Evolutionary conservation across 2,113 vertebrate genomes (phyloP), one percentile per base, ranked within the genome.

Genomic region (Chauna torquata): DNA sequence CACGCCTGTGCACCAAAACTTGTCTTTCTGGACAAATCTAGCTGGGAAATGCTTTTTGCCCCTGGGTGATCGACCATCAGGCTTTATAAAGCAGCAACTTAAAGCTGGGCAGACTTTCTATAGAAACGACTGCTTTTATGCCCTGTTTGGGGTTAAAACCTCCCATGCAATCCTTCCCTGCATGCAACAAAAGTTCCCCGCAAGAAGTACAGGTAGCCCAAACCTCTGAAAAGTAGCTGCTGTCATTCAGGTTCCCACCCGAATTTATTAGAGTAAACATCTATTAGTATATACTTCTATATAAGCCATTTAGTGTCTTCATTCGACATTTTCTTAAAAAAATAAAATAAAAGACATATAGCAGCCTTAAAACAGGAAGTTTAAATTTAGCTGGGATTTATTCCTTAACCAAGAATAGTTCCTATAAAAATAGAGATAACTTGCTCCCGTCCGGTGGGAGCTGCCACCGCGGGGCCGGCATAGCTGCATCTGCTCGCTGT

Each of bases 371-470:
- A 93, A 82, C 86, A 94, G 95, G 91, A 97, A 95, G 88, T 96
- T 95, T 94, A 97, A 96, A 92, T 97, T 94, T 96, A 95, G 92
- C 96, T 91, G 86, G 70, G 91, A 94, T 95, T 89, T 94, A 94
- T 95, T 87, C 95, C 42, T 94, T 81, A 91, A 84, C 83, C 9
- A 1, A 87, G 66, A 82, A 54, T 42, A 74, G 94, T 84, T 94
- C 92, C 13, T 55, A 69, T 70, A 95, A 94, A 97, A 96, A 96
- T 88, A 96, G 97, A 92, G 84, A 88, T 88, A 94, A 92, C 82
- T 83, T 52, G 42, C 68, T 66, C 36, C 32, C 2, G 2, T 55
- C 66, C 1, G 1, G 47, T 1, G 2, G 49, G 52, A 69, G 14
- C 84, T 42, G 76, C 52, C 50, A 57, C 69, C 1, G 1, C 12